phyloP scores from a whole-genome alignment of 1,140 invertebrate genomes.

The Homalodisca vitripennis region DNA sequence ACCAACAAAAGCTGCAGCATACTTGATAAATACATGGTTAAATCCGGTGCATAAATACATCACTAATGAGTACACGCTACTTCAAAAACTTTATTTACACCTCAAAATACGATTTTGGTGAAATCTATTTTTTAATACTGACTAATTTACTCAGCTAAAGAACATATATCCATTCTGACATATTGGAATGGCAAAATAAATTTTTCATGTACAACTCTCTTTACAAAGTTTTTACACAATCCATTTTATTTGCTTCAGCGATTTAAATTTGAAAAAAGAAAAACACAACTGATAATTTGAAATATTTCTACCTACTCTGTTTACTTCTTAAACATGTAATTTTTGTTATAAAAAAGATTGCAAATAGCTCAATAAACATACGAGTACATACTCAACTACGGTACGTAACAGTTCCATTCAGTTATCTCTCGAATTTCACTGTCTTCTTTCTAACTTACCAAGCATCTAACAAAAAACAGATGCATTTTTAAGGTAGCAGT shows the following conservation, averaged over 20 bases:
- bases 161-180: background rate
- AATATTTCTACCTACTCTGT: no score
- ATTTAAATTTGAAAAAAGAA: background rate
- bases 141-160: background rate
- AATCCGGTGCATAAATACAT: slow-evolving; percentile 11
- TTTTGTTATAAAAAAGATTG: no score
- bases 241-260: background rate
- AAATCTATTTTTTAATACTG: slow-evolving; percentile 8
- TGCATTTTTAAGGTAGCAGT: background rate
- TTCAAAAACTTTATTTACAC: slow-evolving; percentile 18
- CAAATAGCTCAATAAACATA: no score
- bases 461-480: background rate
- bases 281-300: background rate
- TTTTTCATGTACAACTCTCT: background rate
- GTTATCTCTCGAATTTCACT: background rate
- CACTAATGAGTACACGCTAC: slow-evolving; percentile 9
- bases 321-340: no score
- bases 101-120: slow-evolving; percentile 10
- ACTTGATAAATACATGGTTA: background rate
- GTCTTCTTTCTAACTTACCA: background rate
- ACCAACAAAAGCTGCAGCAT: no score
- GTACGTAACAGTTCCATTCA: no score
- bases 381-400: no score
- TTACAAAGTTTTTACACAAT: background rate
- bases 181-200: background rate